Evolutionary conservation across 2,113 vertebrate species (phyloP).

Genomic region (Dasyprocta punctata): DNA sequence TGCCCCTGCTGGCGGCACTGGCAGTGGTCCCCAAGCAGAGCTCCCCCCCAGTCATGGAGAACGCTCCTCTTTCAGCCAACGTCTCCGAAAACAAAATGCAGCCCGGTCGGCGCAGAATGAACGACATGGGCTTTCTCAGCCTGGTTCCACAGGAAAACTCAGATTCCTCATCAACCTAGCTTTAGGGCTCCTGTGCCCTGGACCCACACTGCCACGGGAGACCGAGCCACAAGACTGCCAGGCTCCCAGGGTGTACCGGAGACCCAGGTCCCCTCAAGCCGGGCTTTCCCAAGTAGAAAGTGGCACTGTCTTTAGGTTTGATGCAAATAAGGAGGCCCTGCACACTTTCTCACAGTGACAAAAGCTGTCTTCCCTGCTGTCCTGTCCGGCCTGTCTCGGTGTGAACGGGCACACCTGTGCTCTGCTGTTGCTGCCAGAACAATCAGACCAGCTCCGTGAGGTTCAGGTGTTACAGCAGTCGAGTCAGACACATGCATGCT

Average conservation of each 20-base stretch:
- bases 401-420: no score
- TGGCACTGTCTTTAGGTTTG: neutral
- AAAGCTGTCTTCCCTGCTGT: rapidly evolving
- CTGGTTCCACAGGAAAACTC: no score
- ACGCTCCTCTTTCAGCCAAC: neutral
- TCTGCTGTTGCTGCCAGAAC: neutral
- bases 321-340: no score
- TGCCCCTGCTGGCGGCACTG: neutral
- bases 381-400: no score
- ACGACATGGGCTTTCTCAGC: rapidly evolving
- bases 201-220: neutral
- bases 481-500: no score
- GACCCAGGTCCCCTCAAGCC: neutral
- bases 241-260: neutral
- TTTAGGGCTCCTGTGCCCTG: neutral
- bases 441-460: neutral
- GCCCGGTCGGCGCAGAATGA: neutral
- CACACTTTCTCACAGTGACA: neutral
- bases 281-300: neutral
- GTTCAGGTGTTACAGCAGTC: neutral
- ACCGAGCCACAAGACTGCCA: rapidly evolving
- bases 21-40: neutral
- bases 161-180: neutral
- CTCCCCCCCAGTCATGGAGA: neutral
- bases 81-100: neutral